Base-by-base conservation (phyloP, 2,113 vertebrate genomes). In the Rostratula benghalensis region DNA sequence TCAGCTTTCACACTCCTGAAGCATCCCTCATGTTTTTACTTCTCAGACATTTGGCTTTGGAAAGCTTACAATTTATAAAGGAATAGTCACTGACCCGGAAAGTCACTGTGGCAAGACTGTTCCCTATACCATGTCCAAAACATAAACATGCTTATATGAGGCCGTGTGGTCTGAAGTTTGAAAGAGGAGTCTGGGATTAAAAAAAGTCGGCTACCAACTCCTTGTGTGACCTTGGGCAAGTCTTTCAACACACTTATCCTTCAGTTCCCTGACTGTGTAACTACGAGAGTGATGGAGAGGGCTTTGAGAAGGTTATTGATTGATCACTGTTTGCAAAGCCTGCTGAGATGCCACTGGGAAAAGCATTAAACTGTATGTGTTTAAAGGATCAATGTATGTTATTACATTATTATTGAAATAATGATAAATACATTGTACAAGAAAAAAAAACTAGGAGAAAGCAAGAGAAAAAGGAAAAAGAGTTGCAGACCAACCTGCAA, bases 31-130 rank as follows among this genome's bases (percentile, higher is more conserved):
- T 93, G 89, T 96, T 94, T 95, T 63, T 94, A 85, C 83, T 87
- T 89, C 41, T 68, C 80, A 95, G 96, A 96, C 87, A 41, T 95
- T 79, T 77, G 65, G 75, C 93, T 97, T 97, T 79, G 68, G 82
- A 96, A 95, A 87, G 77, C 64, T 70, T 75, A 84, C 41, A 51
- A 45, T 88, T 95, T 93, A 77, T 94, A 89, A 96, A 97, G 89
- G 89, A 96, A 93, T 45, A 97, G 78, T 93, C 87, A 95, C 53
- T 75, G 73, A 94, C 91, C 92, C 77, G 8, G 74, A 97, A 97
- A 87, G 70, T 92, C 94, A 93, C 85, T 94, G 88, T 75, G 91
- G 96, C 94, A 95, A 95, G 80, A 89, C 80, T 89, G 81, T 90
- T 96, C 95, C 82, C 93, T 78, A 56, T 60, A 89, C 78, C 65